phyloP scores from a whole-genome alignment of 2,113 vertebrate species.

The Syngnathus scovelli region DNA sequence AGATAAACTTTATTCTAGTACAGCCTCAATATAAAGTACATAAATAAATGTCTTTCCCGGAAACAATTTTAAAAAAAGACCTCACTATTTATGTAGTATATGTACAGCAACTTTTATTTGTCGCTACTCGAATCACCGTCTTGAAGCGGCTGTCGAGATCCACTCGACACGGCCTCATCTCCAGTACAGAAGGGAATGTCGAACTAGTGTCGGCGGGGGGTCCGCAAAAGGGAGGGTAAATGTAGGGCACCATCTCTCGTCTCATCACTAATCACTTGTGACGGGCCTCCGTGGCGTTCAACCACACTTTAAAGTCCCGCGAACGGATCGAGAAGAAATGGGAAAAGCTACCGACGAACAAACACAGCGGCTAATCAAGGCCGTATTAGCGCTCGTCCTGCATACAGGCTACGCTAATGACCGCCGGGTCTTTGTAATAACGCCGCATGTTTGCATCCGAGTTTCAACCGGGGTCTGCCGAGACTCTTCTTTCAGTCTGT shows the following conservation, averaged over 20 bases:
- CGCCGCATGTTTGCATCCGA: slow-evolving; percentile 38
- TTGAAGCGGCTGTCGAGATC: slow-evolving; percentile 15
- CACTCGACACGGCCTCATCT: slow-evolving; percentile 18
- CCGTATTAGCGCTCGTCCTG: slow-evolving; percentile 42
- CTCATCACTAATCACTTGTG: slow-evolving; percentile 43
- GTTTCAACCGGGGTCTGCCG: slow-evolving; percentile 39
- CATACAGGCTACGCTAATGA: slow-evolving; percentile 54
- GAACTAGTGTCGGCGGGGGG: slow-evolving; percentile 23
- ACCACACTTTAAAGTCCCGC: slow-evolving; percentile 29
- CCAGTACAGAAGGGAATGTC: slow-evolving; percentile 26
- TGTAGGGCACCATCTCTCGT: slow-evolving; percentile 31
- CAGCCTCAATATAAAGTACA: too few relatives aligned
- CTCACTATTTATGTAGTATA: neutral
- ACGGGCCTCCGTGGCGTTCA: slow-evolving; percentile 46
- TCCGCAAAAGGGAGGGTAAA: slow-evolving; percentile 24
- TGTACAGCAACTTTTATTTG: slow-evolving; percentile 6
- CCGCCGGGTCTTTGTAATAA: slow-evolving; percentile 45
- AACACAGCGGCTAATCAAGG: slow-evolving; percentile 37
- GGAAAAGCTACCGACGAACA: slow-evolving; percentile 34
- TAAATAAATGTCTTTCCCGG: neutral
- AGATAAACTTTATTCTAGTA: too few relatives aligned
- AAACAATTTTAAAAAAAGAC: neutral
- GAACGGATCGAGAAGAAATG: slow-evolving; percentile 42
- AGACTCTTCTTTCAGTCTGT: slow-evolving; percentile 20
- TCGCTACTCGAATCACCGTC: slow-evolving; percentile 17